Percentiles rank a stretch among this genome's conserved stretches.
phyloP scores from a whole-genome alignment of 2,113 vertebrate genomes.

The Platanista minor region DNA sequence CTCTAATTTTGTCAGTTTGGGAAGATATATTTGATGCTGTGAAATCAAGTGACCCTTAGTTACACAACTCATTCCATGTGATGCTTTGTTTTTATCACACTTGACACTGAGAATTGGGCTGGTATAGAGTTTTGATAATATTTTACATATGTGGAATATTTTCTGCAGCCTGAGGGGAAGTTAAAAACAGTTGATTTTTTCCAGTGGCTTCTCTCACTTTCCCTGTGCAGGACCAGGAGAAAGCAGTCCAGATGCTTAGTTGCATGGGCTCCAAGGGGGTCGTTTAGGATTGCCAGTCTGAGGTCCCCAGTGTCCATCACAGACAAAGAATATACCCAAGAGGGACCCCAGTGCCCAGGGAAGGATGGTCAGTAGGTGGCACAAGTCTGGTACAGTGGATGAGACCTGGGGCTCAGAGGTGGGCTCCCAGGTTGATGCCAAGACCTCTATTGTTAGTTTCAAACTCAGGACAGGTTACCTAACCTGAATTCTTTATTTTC shows the following conservation, averaged over 20 bases:
- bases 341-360: neutral
- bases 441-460: neutral
- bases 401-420: neutral
- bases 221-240: neutral
- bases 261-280: neutral
- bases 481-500: neutral
- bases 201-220: neutral
- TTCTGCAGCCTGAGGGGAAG: neutral
- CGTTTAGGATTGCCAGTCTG: neutral
- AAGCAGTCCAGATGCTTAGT: too few relatives aligned
- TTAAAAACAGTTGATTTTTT: too few relatives aligned
- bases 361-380: rapidly evolving
- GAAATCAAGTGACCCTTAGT: neutral
- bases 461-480: neutral
- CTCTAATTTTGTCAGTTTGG: neutral
- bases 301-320: rapidly evolving
- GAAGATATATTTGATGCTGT: neutral
- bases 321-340: too few relatives aligned
- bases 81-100: neutral
- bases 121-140: neutral
- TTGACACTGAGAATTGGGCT: neutral
- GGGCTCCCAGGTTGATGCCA: rapidly evolving
- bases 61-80: neutral
- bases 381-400: rapidly evolving
- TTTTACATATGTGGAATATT: neutral